Evolutionary conservation across 2,888 invertebrate species (phyloP), one percentile per base, ranked within the genome.

Genomic region (Mythimna impura): DNA sequence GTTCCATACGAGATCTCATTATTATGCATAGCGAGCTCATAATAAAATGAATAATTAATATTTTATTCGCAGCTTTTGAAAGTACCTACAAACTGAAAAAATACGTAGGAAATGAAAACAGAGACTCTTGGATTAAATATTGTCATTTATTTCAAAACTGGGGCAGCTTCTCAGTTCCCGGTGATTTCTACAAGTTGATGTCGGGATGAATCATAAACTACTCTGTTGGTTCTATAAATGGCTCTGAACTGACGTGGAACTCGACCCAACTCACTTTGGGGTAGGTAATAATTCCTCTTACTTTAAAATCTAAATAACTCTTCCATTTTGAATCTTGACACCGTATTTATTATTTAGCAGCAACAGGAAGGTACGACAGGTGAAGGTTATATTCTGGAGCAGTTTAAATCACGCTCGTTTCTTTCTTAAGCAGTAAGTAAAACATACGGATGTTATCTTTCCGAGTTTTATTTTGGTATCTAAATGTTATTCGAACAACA

Each of bases 211-310:
- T 52, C 60, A 25, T 63, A 61, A 65, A 66, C 65, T 58, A 68
- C 63, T 69, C 66, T 66, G 62, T 78, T 78, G 62, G 65, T 57
- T 57, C 52, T 68, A 62, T 73, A 78, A 57, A 77, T 68, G 68
- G 22, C 17, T 54, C 10, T 62, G 55, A 43, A 63, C 25, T 22
- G 63, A 50, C 68, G 10, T 34, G 25, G 1, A 30, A 10, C 22
- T 57, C n/a, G 52, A 68, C 52, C 65, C 14, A 17, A 30, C 43
- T 34, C 36, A 47, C 61, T 36, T 22, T 22, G 14, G 20, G 8
- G 8, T 52, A 52, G 50, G 50, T n/a, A 52, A n/a, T 34, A 30
- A 58, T 57, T 30, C 34, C 55, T 30, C 60, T 62, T n/a, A 62
- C 62, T 64, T 73, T 61, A 68, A 65, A 57, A 57, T 62, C 65